A percentile compares a stretch with the other conserved stretches of the same genome.
Evolutionary conservation across 2,888 invertebrate genomes (phyloP).

Genomic region (Limulus polyphemus): DNA sequence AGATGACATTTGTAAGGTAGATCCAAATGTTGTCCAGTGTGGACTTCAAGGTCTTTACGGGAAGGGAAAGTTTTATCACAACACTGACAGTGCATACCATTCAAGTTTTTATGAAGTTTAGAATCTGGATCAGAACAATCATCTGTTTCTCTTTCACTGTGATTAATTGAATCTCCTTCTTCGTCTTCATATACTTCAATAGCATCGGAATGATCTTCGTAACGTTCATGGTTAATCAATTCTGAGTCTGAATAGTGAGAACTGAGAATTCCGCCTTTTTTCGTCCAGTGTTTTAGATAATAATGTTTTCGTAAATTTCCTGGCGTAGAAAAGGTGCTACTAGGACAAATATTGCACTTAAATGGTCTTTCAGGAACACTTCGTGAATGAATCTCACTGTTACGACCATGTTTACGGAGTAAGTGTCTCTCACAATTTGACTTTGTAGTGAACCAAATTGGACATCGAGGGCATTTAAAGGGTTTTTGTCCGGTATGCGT

Average conservation of each 20-base stretch:
- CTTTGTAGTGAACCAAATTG: constrained; percentile 86
- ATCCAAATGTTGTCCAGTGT: constrained; percentile 14
- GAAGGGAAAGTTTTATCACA: constrained; percentile 76
- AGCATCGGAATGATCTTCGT: not conserved
- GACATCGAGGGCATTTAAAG: constrained; percentile 85
- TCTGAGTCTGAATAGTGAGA: not conserved
- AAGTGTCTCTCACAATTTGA: constrained; percentile 94
- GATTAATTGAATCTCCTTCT: constrained; percentile 29
- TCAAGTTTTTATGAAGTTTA: constrained; percentile 7
- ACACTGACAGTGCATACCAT: constrained; percentile 64
- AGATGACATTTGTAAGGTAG: constrained; percentile 78
- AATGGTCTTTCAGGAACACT: constrained; percentile 62
- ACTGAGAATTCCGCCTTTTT: constrained; percentile 25
- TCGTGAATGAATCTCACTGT: constrained; percentile 36
- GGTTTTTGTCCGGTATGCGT: constrained; percentile 95
- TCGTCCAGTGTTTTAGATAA: constrained; percentile 51
- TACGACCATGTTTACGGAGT: constrained; percentile 57
- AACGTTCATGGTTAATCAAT: constrained; percentile 6
- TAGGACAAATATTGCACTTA: constrained; percentile 63
- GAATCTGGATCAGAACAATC: constrained; percentile 28
- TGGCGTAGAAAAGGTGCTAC: constrained; percentile 62
- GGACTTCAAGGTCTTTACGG: constrained; percentile 47
- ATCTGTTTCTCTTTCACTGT: constrained; percentile 7
- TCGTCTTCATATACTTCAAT: constrained; percentile 32
- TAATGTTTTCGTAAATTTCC: constrained; percentile 68